Conservation (phyloP, 2,888 invertebrate species). For the Xestia ashworthii region DNA sequence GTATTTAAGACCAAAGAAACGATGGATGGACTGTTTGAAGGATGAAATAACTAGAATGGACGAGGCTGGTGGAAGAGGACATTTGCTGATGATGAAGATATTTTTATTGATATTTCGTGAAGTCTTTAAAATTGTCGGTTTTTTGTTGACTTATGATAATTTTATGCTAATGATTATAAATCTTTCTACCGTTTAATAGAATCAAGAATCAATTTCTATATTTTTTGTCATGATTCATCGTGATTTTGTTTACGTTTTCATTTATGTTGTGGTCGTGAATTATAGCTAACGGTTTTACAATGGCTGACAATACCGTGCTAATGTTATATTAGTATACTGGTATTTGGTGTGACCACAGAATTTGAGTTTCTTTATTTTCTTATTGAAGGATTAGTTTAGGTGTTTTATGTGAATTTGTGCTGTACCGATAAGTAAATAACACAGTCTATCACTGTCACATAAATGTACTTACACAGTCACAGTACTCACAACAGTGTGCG, state of each 20-base stretch:
- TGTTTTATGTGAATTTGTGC: not conserved
- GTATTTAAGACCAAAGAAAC: not conserved
- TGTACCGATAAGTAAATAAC: too few species aligned
- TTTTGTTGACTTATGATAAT: slow-evolving; percentile 11
- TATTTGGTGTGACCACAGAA: slow-evolving; percentile 4
- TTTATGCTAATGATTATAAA: slow-evolving; percentile 8
- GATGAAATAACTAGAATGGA: not conserved
- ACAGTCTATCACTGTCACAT: too few species aligned
- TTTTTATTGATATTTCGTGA: not conserved
- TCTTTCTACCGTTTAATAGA: slow-evolving; percentile 27
- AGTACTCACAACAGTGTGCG: too few species aligned
- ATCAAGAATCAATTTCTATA: slow-evolving; percentile 24
- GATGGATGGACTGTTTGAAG: not conserved
- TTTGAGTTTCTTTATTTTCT: not conserved
- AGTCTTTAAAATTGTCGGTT: not conserved
- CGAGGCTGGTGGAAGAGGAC: not conserved
- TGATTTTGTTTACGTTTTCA: slow-evolving; percentile 52
- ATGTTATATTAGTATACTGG: slow-evolving; percentile 17
- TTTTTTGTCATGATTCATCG: slow-evolving; percentile 36
- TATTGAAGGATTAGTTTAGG: not conserved
- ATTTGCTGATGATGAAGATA: not conserved
- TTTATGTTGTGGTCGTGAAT: slow-evolving; percentile 31
- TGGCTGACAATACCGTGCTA: slow-evolving; percentile 17
- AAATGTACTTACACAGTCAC: too few species aligned
- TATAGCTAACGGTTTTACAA: slow-evolving; percentile 41